Evolutionary conservation across 2,113 vertebrate species (phyloP), one percentile per base, ranked within the genome.

Genomic region (Xerus inauris): DNA sequence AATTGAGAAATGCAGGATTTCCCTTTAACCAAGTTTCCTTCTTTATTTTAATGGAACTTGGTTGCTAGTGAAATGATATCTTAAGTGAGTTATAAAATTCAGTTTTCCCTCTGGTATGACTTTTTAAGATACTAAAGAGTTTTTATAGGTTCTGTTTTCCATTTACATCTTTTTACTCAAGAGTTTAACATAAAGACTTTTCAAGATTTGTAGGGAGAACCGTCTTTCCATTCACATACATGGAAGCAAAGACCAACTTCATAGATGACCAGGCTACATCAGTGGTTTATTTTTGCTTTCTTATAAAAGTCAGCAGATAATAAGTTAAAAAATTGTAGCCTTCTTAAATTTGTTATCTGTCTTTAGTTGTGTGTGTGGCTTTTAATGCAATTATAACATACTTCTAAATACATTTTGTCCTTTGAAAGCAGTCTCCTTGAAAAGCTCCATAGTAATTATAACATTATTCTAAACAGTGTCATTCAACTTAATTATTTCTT

Each of bases 401-500:
- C 30, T 95, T 89, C 20, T 62, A 89, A 75, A 93, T 94, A 83
- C 67, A 65, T 57, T 51, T 71, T 89, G n/a, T 89, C 24, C 32
- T 96, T 86, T 40, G 65, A 65, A 80, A 51, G 81, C 32, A 69
- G 35, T 73, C 51, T 69, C 54, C 32, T 89, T 71, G 38, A 42
- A 65, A 75, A 75, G 57, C 24, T 67, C 14, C 72, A 42, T 35
- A 82, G 40, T 65, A 81, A 30, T 86, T 80, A 65, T 49, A 88
- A 76, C 42, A 59, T 75, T 72, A 79, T 57, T n/a, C n/a, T 19
- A 88, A 76, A 88, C 42, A 71, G 32, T 69, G 11, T 81, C 24
- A 65, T 85, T 89, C 64, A 79, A 26, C 49, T 89, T 62, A 93
- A 89, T 88, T 89, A 47, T 73, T 89, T 80, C 65, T 87, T 84